These are phyloP conservation scores for Lepetodrilus schrolli DNA, from an alignment of 2,888 invertebrate species.

Conservation along the genomic window DNA sequence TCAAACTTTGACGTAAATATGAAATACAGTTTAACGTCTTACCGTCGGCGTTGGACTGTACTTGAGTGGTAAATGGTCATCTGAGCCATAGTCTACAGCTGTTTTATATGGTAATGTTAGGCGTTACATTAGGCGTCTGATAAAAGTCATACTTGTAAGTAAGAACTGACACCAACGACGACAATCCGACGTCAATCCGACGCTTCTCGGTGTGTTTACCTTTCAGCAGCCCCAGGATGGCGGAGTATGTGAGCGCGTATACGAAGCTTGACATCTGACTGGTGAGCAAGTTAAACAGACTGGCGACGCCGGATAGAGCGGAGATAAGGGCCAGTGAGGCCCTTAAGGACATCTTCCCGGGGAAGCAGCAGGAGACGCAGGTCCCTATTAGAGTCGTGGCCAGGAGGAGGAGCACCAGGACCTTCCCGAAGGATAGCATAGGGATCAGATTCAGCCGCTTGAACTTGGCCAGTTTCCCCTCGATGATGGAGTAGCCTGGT, in stretches of 20 bases:
- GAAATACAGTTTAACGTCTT: too few species aligned
- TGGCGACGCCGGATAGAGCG: neutral
- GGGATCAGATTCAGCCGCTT: neutral
- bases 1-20: too few species aligned
- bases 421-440: neutral
- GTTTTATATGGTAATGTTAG: too few species aligned
- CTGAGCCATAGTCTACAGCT: too few species aligned
- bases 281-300: neutral
- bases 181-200: too few species aligned
- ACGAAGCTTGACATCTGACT: neutral
- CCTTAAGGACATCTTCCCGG: neutral
- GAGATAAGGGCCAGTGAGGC: too few species aligned
- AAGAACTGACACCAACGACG: too few species aligned
- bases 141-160: too few species aligned
- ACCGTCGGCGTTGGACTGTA: too few species aligned
- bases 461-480: neutral
- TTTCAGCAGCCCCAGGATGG: neutral
- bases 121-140: too few species aligned
- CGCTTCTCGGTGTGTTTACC: neutral
- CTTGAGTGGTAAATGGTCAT: too few species aligned
- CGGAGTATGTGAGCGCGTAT: neutral
- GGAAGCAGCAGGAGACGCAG: neutral
- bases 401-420: neutral
- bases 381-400: neutral
- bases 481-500: too few species aligned